Percentiles rank a stretch among this genome's conserved stretches.
Conservation (phyloP, 2,113 vertebrate genomes). For the Pomatorhinus ruficollis region DNA sequence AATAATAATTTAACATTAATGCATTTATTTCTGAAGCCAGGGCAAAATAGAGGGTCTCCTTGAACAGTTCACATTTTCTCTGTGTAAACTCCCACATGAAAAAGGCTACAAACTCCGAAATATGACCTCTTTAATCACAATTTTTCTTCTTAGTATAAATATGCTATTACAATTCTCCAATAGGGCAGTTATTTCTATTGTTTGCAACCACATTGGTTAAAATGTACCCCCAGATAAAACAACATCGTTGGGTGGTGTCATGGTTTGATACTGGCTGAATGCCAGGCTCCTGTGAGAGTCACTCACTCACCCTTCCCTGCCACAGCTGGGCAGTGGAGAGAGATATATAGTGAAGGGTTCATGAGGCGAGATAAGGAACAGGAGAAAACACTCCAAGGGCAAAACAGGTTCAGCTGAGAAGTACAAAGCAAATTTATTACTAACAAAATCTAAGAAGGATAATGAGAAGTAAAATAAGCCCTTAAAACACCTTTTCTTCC, state of each 20-base stretch:
- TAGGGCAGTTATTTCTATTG: background rate
- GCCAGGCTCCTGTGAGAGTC: no score
- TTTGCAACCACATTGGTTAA: background rate
- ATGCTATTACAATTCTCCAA: background rate
- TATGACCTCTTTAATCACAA: background rate
- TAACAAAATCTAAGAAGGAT: background rate
- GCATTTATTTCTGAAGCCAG: background rate
- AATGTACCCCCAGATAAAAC: background rate
- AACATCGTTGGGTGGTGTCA: background rate
- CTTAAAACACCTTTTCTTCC: fast-evolving
- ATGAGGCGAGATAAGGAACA: background rate
- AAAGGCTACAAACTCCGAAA: background rate
- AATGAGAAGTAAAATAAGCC: background rate
- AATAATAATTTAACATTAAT: background rate
- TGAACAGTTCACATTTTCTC: background rate
- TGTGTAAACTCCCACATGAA: background rate
- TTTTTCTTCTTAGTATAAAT: background rate
- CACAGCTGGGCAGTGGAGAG: background rate
- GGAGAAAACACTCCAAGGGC: background rate
- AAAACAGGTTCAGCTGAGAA: background rate
- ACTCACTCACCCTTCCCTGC: background rate
- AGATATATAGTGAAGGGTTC: no score
- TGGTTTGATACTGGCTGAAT: background rate
- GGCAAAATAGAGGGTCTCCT: background rate
- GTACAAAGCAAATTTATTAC: background rate